Conservation (phyloP, 2,797 vertebrate genomes). For the Mus minutoides region DNA sequence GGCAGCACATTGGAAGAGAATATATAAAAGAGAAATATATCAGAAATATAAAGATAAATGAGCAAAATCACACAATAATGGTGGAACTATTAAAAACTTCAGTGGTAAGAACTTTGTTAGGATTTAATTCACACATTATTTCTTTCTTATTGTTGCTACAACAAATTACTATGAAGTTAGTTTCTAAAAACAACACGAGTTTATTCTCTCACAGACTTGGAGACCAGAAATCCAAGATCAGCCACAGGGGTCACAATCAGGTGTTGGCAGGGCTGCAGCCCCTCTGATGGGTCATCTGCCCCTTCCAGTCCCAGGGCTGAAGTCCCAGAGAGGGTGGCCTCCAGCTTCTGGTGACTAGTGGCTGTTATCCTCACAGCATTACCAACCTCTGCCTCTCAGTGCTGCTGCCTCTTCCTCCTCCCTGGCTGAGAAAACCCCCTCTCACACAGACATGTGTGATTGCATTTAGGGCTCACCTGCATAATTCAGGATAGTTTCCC, state of each 20-base stretch:
- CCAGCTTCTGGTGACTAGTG: neutral
- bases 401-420: neutral
- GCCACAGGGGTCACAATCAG: neutral
- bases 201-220: neutral
- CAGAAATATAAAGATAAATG: conserved; percentile 10
- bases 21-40: neutral
- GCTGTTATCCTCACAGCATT: neutral
- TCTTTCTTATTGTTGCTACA: neutral
- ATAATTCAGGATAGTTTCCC: neutral
- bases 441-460: neutral
- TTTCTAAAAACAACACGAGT: neutral
- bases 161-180: conserved; percentile 23
- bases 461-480: neutral
- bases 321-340: neutral
- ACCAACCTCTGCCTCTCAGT: neutral
- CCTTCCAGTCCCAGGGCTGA: neutral
- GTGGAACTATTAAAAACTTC: neutral
- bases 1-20: neutral
- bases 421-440: neutral
- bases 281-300: neutral
- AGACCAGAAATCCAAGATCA: neutral
- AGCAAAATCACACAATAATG: neutral
- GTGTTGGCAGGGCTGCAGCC: neutral
- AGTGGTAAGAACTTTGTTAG: neutral
- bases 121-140: neutral